Conservation (phyloP, 2,113 vertebrate genomes). For the Pampusana beccarii region DNA sequence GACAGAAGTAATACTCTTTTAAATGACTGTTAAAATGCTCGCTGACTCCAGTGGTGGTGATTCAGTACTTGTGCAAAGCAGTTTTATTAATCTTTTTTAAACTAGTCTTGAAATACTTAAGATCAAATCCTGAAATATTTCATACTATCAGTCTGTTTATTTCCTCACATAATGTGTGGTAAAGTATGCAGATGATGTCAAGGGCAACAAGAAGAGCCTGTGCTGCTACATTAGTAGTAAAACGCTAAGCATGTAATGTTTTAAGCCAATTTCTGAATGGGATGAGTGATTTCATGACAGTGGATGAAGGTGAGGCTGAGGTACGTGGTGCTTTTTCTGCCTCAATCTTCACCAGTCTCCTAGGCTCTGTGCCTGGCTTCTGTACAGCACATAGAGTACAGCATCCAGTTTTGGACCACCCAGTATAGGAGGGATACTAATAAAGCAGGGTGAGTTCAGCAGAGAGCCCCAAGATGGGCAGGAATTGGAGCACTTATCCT, state of each 20-base stretch:
- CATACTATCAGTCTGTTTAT: background rate
- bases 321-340: background rate
- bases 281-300: background rate
- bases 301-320: background rate
- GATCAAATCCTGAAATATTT: background rate
- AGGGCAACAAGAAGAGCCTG: background rate
- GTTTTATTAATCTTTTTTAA: background rate
- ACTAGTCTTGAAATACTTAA: background rate
- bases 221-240: accelerated
- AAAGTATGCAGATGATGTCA: background rate
- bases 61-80: background rate
- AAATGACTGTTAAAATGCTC: background rate
- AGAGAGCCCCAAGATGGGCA: background rate
- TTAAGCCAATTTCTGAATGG: background rate
- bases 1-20: background rate
- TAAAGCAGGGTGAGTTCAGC: background rate
- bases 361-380: background rate
- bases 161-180: background rate
- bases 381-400: background rate
- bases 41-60: background rate
- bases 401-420: background rate
- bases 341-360: background rate
- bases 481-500: background rate
- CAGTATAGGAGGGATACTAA: background rate
- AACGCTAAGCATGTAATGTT: background rate